A percentile compares a stretch with the other conserved stretches of the same genome.
Conservation (phyloP, 2,797 vertebrate genomes). For the Argya squamiceps region DNA sequence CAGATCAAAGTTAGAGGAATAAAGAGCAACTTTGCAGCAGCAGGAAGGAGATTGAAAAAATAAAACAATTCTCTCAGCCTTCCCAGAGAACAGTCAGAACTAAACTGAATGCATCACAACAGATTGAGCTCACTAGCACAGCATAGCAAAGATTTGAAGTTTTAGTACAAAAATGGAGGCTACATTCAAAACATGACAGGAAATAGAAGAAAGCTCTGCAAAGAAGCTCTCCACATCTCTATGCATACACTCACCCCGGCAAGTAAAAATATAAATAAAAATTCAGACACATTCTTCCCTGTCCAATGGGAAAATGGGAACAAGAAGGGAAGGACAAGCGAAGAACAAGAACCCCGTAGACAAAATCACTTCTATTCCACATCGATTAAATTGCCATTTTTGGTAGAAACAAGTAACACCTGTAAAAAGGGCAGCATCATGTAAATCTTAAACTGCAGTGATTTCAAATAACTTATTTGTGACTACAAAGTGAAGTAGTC, state of each 20-base stretch:
- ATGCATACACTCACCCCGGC: accelerated
- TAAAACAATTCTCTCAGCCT: not conserved
- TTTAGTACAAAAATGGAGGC: not conserved
- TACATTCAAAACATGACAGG: not conserved
- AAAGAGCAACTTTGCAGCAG: not conserved
- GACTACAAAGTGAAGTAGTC: not conserved
- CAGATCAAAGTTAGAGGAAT: not conserved
- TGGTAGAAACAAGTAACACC: not conserved
- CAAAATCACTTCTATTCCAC: not conserved
- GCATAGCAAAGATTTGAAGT: not conserved
- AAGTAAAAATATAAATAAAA: not conserved
- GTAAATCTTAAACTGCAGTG: not conserved
- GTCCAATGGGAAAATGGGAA: not conserved
- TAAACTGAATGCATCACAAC: not conserved
- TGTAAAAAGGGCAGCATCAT: not conserved
- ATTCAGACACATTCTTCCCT: not conserved
- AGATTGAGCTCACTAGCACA: not conserved
- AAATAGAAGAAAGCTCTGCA: not conserved
- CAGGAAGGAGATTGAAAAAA: not conserved
- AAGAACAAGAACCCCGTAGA: not conserved
- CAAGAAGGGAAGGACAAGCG: not conserved
- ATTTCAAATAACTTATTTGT: not conserved
- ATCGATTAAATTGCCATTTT: not conserved
- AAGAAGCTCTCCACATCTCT: not conserved
- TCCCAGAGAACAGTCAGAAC: not conserved